phyloP scores from a whole-genome alignment of 2,888 invertebrate species.

The Tortricodes alternella region DNA sequence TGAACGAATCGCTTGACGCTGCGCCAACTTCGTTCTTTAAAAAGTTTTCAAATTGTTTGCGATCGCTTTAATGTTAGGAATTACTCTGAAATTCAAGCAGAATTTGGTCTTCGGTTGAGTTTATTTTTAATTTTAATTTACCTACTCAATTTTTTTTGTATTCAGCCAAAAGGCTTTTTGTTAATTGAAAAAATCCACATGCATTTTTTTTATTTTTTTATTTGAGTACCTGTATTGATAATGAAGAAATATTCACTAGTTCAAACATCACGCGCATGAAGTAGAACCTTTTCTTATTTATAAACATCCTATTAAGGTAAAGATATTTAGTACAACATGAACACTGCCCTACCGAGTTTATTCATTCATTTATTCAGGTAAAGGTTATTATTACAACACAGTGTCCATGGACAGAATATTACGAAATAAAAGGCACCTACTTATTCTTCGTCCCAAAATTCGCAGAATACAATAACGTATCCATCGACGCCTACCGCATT shows the following conservation, averaged over 20 bases:
- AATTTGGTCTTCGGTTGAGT: background rate
- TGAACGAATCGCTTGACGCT: conserved; percentile 48
- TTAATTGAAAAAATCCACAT: no score
- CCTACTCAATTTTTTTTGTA: no score
- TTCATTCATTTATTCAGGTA: background rate
- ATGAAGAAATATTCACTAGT: no score
- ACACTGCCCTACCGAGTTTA: background rate
- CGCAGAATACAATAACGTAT: conserved; percentile 62
- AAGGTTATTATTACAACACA: background rate
- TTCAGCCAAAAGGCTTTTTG: no score
- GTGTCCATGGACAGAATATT: conserved; percentile 11
- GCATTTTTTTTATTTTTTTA: no score
- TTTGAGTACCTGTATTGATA: no score
- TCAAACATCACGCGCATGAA: no score
- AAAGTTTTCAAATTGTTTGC: conserved; percentile 36
- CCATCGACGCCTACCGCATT: conserved; percentile 71
- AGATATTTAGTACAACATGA: no score
- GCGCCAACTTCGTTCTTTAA: conserved; percentile 47
- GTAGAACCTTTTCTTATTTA: no score
- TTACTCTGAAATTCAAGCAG: conserved; percentile 21
- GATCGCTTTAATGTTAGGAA: conserved; percentile 28
- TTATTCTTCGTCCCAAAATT: conserved; percentile 50
- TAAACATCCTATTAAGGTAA: no score
- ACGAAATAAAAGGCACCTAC: conserved; percentile 23
- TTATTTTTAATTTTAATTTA: background rate